A percentile compares a stretch with the other conserved stretches of the same genome.
phyloP scores from a whole-genome alignment of 2,797 vertebrate species.

The Eupleurogrammus muticus region DNA sequence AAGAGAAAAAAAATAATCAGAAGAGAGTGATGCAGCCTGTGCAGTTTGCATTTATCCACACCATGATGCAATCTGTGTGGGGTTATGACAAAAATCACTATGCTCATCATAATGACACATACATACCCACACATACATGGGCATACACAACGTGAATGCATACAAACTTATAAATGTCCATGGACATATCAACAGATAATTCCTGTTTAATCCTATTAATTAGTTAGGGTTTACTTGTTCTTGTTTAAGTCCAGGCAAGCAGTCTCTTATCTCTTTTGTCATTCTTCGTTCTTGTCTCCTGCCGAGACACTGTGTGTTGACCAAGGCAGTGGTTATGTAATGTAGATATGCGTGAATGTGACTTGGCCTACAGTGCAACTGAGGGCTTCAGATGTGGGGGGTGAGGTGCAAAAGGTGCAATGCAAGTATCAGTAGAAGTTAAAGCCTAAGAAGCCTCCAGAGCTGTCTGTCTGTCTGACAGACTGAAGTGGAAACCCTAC shows the following conservation, averaged over 20 bases:
- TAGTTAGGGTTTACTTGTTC: conserved; percentile 70
- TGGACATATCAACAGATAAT: conserved; percentile 80
- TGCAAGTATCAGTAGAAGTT: background rate
- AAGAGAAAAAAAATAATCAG: conserved; percentile 1
- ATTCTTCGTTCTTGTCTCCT: conserved; percentile 25
- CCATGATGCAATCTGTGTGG: conserved; percentile 69
- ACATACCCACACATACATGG: conserved; percentile 4
- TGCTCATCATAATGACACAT: conserved; percentile 64
- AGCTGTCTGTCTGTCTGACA: background rate
- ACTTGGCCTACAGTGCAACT: background rate
- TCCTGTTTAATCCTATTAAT: conserved; percentile 84
- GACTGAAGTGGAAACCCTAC: conserved; percentile 40
- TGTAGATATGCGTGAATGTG: conserved; percentile 6
- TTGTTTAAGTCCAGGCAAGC: conserved; percentile 66
- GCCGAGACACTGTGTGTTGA: conserved; percentile 5
- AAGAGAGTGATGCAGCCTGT: conserved; percentile 14
- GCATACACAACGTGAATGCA: background rate
- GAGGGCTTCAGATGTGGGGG: conserved; percentile 13
- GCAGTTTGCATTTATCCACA: conserved; percentile 42
- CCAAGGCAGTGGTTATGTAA: conserved; percentile 27
- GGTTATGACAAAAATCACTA: conserved; percentile 66
- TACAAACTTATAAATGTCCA: background rate
- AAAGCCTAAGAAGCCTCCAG: conserved; percentile 13
- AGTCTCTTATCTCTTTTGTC: conserved; percentile 34
- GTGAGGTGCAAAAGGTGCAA: conserved; percentile 11